Evolutionary conservation across 2,113 vertebrate genomes (phyloP).

Genomic region (Eleginops maclovinus): DNA sequence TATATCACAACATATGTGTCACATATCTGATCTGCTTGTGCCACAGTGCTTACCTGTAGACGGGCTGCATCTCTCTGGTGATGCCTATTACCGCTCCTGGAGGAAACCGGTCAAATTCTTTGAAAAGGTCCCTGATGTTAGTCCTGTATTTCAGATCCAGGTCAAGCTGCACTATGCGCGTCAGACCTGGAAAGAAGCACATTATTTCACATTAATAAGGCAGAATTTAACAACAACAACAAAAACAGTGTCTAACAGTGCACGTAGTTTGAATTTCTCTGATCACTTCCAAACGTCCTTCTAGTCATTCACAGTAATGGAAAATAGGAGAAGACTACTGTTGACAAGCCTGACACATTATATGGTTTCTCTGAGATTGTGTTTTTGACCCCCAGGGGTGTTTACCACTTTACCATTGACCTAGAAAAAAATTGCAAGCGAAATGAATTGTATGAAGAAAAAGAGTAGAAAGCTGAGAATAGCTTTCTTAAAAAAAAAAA

Average conservation of each 20-base stretch:
- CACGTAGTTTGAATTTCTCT: background rate
- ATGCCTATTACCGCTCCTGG: slow-evolving; percentile 92
- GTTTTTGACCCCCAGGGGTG: background rate
- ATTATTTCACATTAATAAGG: background rate
- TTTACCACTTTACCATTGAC: background rate
- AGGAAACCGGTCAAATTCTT: slow-evolving; percentile 91
- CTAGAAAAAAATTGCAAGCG: background rate
- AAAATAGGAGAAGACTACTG: slow-evolving; percentile 13
- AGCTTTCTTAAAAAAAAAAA: background rate
- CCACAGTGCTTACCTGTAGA: slow-evolving; percentile 89
- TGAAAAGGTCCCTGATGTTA: slow-evolving; percentile 94
- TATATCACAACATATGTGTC: background rate
- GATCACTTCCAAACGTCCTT: slow-evolving; percentile 8
- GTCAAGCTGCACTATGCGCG: slow-evolving; percentile 92
- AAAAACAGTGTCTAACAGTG: no score
- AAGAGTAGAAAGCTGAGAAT: background rate
- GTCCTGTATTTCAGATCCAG: slow-evolving; percentile 93
- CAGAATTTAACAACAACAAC: no score
- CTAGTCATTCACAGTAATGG: slow-evolving; percentile 2
- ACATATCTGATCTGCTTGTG: background rate
- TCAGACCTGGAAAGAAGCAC: slow-evolving; percentile 85
- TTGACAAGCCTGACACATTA: background rate
- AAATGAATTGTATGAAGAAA: background rate
- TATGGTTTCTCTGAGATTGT: background rate
- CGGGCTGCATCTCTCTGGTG: slow-evolving; percentile 95